Conservation (phyloP, 2,797 vertebrate genomes). For the Malacoraja senta region DNA sequence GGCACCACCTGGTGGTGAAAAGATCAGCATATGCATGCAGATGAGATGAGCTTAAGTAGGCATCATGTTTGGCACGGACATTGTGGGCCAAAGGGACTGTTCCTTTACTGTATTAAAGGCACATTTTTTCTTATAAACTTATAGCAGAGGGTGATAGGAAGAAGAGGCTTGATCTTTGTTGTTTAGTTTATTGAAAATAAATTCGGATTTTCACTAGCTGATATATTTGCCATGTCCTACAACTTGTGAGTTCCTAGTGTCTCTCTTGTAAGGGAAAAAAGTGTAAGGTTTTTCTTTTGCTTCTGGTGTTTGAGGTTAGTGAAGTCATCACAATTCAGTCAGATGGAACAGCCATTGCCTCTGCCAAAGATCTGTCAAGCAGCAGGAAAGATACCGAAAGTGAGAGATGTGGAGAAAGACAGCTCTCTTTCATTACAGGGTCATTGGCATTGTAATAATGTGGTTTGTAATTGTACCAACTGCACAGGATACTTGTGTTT, state of each 20-base stretch:
- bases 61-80: too few species aligned
- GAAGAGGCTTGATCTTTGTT: neutral
- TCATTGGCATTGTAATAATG: neutral
- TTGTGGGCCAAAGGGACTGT: too few species aligned
- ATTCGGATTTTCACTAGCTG: neutral
- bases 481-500: neutral
- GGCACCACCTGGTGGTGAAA: too few species aligned
- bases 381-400: neutral
- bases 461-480: neutral
- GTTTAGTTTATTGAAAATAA: neutral
- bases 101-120: too few species aligned
- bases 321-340: neutral
- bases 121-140: too few species aligned
- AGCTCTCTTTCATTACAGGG: neutral
- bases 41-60: too few species aligned
- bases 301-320: neutral
- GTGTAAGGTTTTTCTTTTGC: neutral
- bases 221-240: neutral
- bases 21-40: too few species aligned
- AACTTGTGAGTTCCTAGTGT: neutral
- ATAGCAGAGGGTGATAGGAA: too few species aligned
- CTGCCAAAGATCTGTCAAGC: neutral
- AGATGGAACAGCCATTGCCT: neutral
- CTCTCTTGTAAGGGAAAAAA: neutral
- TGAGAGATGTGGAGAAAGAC: neutral